phyloP scores from a whole-genome alignment of 2,888 invertebrate species.

The Tenthredo distinguenda region DNA sequence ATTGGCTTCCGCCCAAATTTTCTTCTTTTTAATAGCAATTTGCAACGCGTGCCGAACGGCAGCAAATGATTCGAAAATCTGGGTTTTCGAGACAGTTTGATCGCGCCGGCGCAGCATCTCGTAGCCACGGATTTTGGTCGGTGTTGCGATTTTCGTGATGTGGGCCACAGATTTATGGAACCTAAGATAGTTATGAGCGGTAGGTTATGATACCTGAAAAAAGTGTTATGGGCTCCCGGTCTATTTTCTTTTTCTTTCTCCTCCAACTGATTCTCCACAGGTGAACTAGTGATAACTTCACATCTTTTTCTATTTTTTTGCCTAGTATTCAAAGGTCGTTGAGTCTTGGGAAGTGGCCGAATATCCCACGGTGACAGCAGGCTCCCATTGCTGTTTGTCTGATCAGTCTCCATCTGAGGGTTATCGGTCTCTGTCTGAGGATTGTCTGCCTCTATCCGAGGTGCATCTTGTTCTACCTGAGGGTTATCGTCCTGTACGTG shows the following conservation, averaged over 20 bases:
- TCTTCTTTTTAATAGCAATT: neutral
- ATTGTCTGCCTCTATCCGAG: slow-evolving; percentile 12
- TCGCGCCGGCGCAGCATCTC: neutral
- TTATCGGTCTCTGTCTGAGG: neutral
- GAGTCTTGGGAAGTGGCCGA: slow-evolving; percentile 15
- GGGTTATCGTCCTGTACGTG: neutral
- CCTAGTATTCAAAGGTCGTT: slow-evolving; percentile 32
- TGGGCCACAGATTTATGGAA: neutral
- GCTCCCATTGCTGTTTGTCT: slow-evolving; percentile 22
- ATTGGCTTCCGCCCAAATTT: too few relatives aligned
- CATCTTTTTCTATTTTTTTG: slow-evolving; percentile 14
- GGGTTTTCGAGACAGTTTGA: neutral
- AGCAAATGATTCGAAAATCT: neutral
- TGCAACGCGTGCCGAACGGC: neutral
- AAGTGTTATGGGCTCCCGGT: slow-evolving; percentile 3
- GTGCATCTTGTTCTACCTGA: neutral
- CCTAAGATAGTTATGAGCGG: neutral
- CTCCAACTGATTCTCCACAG: neutral
- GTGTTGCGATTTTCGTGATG: neutral
- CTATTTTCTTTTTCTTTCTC: slow-evolving; percentile 24
- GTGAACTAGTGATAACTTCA: slow-evolving; percentile 30
- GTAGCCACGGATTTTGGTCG: neutral
- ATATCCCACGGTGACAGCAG: slow-evolving; percentile 12
- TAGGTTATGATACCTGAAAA: neutral
- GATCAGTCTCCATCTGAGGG: neutral